phyloP scores from a whole-genome alignment of 2,888 invertebrate species.

The Euspilapteryx auroguttella region DNA sequence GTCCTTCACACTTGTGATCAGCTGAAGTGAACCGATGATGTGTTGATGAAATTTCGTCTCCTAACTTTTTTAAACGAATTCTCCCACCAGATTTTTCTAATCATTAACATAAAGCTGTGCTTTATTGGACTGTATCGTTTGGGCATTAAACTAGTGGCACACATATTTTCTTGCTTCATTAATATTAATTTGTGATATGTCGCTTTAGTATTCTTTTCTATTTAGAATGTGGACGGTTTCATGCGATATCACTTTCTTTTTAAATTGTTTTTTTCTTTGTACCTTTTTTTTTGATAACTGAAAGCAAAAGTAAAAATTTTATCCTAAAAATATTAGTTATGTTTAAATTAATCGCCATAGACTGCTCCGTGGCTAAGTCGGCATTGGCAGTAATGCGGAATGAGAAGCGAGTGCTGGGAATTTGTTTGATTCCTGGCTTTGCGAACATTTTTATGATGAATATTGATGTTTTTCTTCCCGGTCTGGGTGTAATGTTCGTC shows the following conservation, averaged over 20 bases:
- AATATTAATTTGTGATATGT: conserved; percentile 28
- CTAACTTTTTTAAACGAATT: conserved; percentile 49
- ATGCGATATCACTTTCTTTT: conserved; percentile 15
- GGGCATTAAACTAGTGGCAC: conserved; percentile 19
- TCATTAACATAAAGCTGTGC: conserved; percentile 17
- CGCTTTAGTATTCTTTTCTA: not conserved
- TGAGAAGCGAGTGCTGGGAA: too few species aligned
- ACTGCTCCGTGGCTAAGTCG: too few species aligned
- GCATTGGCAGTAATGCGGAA: too few species aligned
- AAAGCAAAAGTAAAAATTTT: too few species aligned
- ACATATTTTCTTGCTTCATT: conserved; percentile 29
- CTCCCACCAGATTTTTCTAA: conserved; percentile 24
- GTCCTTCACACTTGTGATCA: conserved; percentile 16
- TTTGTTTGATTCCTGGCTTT: too few species aligned
- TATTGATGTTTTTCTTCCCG: too few species aligned
- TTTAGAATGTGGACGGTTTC: conserved; percentile 13
- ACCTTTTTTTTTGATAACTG: too few species aligned
- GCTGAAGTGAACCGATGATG: conserved; percentile 35
- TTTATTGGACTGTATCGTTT: not conserved
- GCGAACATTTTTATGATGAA: too few species aligned
- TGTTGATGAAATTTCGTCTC: conserved; percentile 35
- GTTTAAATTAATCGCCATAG: too few species aligned
- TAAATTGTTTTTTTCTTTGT: too few species aligned
- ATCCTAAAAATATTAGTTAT: not conserved
- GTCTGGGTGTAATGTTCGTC: too few species aligned